phyloP scores from a whole-genome alignment of 2,113 vertebrate genomes.

The Pedionomus torquatus region DNA sequence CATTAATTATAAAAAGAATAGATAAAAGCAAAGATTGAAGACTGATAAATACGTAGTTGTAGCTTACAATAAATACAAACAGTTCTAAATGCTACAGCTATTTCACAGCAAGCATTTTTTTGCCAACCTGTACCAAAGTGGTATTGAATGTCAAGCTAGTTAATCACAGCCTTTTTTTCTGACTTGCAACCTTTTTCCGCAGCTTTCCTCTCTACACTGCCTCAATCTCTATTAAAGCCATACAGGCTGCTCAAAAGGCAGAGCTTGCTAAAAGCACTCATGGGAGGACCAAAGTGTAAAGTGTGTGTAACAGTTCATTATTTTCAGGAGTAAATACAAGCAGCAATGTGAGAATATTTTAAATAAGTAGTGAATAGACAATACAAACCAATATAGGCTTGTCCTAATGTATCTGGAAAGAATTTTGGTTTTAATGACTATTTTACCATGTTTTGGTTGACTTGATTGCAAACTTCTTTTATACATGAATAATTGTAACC shows the following conservation, averaged over 20 bases:
- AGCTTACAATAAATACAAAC: not conserved
- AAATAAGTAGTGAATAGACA: conserved; percentile 1
- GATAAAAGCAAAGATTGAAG: not conserved
- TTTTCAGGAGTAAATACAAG: conserved; percentile 21
- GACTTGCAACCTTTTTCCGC: conserved; percentile 36
- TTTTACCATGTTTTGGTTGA: not conserved
- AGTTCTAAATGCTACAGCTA: not conserved
- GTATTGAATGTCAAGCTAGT: conserved; percentile 59
- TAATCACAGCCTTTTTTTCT: conserved; percentile 42
- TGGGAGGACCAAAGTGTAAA: conserved; percentile 37
- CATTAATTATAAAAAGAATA: not conserved
- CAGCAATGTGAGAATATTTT: not conserved
- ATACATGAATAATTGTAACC: not conserved
- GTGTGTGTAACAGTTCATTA: conserved; percentile 53
- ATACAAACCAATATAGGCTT: not conserved
- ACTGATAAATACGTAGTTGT: not conserved
- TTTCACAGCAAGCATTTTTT: conserved; percentile 3
- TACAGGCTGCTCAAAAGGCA: conserved; percentile 18
- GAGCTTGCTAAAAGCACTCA: conserved; percentile 60
- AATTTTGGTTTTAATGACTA: not conserved
- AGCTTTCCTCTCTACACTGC: conserved; percentile 7
- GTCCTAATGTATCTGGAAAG: not conserved
- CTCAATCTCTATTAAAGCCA: conserved; percentile 47
- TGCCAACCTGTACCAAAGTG: not conserved
- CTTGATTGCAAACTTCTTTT: not conserved